phyloP scores from a whole-genome alignment of 2,797 vertebrate species.

The Siniperca obscura region DNA sequence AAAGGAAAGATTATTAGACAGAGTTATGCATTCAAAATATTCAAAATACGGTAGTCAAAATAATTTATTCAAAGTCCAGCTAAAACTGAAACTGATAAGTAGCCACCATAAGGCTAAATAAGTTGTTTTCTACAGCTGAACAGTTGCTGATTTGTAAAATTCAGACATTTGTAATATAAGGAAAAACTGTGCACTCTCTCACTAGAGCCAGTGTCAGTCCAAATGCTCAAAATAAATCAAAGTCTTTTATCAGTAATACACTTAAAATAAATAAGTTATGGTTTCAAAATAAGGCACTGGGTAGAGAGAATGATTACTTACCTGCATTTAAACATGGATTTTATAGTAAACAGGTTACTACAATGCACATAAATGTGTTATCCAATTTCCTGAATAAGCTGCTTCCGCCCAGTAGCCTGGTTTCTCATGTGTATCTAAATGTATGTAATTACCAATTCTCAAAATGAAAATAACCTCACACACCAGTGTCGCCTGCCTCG shows the following conservation, averaged over 20 bases:
- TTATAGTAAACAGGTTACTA: too few species aligned
- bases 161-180: not conserved
- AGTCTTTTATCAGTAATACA: too few species aligned
- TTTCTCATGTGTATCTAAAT: slow-evolving; percentile 10
- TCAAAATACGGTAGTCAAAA: not conserved
- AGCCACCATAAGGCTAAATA: too few species aligned
- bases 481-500: not conserved
- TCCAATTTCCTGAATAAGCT: slow-evolving; percentile 19
- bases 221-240: not conserved
- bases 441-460: not conserved
- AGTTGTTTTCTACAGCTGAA: not conserved
- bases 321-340: too few species aligned
- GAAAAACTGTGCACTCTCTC: not conserved
- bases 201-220: not conserved
- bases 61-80: not conserved
- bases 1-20: not conserved
- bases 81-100: not conserved
- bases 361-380: not conserved
- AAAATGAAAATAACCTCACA: not conserved
- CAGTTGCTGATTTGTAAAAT: not conserved
- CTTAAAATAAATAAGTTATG: not conserved
- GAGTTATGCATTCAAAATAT: not conserved
- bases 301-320: too few species aligned
- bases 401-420: not conserved
- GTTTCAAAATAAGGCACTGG: too few species aligned